Conservation (phyloP, 2,888 invertebrate genomes). For the Latheticus oryzae region DNA sequence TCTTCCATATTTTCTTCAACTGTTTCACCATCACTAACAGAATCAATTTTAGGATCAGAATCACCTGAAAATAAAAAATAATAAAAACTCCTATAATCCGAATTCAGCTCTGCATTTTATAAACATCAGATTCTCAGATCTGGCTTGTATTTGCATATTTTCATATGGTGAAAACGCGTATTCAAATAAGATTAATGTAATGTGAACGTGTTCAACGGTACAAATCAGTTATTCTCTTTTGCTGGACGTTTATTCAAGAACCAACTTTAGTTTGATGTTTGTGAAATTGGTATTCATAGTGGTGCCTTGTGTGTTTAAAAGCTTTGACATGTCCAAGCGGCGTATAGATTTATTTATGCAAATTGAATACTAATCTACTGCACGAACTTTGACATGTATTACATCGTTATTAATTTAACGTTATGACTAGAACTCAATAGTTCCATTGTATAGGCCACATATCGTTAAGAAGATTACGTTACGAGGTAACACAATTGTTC, state of each 20-base stretch:
- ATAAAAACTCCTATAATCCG: slow-evolving; percentile 8
- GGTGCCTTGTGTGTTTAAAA: slow-evolving; percentile 51
- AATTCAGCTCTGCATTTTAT: background rate
- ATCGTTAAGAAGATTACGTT: slow-evolving; percentile 12
- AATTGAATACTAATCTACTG: slow-evolving; percentile 56
- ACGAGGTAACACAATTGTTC: slow-evolving; percentile 9
- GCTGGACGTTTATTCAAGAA: slow-evolving; percentile 39
- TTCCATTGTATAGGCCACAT: too few species aligned
- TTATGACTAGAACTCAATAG: slow-evolving; percentile 27
- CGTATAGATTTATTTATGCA: slow-evolving; percentile 55
- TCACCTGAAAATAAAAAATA: slow-evolving; percentile 50
- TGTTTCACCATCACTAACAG: slow-evolving; percentile 57
- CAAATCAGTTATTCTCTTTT: slow-evolving; percentile 52
- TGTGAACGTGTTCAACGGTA: slow-evolving; percentile 47
- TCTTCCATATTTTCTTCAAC: slow-evolving; percentile 57
- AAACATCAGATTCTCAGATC: too few species aligned
- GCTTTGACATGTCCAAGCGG: slow-evolving; percentile 54
- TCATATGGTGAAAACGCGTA: slow-evolving; percentile 44
- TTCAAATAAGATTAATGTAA: slow-evolving; percentile 48
- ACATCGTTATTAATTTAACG: slow-evolving; percentile 38
- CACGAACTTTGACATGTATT: slow-evolving; percentile 49
- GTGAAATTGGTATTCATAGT: slow-evolving; percentile 58
- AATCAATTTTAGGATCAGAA: slow-evolving; percentile 55
- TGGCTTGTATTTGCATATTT: slow-evolving; percentile 40
- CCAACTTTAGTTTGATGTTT: slow-evolving; percentile 42